These are phyloP conservation scores for Chelon auratus DNA, from an alignment of 2,797 vertebrate species.

Conservation along the genomic window DNA sequence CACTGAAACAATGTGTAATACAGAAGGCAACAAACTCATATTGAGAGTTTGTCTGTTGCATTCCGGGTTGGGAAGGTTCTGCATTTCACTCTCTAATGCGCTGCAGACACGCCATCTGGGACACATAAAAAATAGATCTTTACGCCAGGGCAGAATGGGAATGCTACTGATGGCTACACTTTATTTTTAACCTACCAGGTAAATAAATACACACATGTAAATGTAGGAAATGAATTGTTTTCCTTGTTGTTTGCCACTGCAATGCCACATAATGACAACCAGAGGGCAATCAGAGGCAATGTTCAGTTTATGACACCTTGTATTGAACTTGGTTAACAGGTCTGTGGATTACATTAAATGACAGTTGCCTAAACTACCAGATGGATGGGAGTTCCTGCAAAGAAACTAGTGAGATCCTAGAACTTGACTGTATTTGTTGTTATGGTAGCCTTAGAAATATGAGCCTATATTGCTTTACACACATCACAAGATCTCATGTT, in stretches of 20 bases:
- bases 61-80: slow-evolving; percentile 3
- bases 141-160: background rate
- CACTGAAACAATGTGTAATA: background rate
- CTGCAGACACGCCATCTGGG: slow-evolving; percentile 13
- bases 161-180: background rate
- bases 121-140: slow-evolving; percentile 7
- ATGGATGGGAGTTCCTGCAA: background rate
- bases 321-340: background rate
- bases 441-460: background rate
- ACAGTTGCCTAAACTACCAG: background rate
- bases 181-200: slow-evolving; percentile 8
- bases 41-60: slow-evolving; percentile 7
- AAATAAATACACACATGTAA: background rate
- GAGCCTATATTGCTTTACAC: background rate
- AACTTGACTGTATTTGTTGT: background rate
- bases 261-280: slow-evolving; percentile 33
- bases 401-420: background rate
- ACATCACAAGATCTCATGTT: background rate
- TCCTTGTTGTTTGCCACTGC: background rate
- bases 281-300: slow-evolving; percentile 30
- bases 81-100: slow-evolving; percentile 42
- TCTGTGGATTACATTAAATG: background rate
- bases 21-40: slow-evolving; percentile 5
- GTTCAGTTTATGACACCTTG: background rate
- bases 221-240: no score